phyloP scores from a whole-genome alignment of 1,140 invertebrate species.

The Samia ricini region DNA sequence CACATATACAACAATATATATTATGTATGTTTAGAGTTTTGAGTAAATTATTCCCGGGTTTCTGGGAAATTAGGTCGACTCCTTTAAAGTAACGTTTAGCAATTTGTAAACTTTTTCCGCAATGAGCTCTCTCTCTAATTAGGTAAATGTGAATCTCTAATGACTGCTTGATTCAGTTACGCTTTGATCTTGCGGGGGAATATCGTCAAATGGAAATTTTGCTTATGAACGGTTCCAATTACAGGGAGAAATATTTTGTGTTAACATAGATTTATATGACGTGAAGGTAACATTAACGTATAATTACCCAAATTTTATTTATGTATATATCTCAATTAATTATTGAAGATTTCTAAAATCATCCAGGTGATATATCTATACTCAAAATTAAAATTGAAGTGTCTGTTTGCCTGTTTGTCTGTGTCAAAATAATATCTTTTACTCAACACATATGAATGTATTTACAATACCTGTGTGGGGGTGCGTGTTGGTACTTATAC shows the following conservation, averaged over 20 bases:
- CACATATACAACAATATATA: conserved; percentile 3
- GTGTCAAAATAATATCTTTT: too few relatives aligned
- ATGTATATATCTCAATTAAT: too few relatives aligned
- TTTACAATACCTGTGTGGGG: too few relatives aligned
- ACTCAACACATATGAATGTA: too few relatives aligned
- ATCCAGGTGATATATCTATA: too few relatives aligned
- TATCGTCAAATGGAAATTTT: background rate
- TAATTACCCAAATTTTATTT: too few relatives aligned
- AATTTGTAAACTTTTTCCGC: conserved; percentile 7
- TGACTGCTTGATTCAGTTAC: background rate
- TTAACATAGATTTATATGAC: too few relatives aligned
- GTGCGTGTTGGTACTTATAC: too few relatives aligned
- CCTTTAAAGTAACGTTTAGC: background rate
- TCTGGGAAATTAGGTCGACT: conserved; percentile 5
- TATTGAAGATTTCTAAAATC: too few relatives aligned
- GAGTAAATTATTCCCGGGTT: conserved; percentile 7
- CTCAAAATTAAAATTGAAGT: too few relatives aligned
- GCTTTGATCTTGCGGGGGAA: conserved; percentile 1
- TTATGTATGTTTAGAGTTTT: conserved; percentile 1
- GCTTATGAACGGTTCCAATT: background rate
- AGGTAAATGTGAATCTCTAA: conserved; percentile 4
- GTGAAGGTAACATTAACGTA: too few relatives aligned
- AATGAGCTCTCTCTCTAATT: conserved; percentile 4
- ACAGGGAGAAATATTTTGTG: background rate
- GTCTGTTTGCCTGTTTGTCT: too few relatives aligned